Evolutionary conservation across 2,797 vertebrate species (phyloP).

Genomic region (Chelonia mydas): DNA sequence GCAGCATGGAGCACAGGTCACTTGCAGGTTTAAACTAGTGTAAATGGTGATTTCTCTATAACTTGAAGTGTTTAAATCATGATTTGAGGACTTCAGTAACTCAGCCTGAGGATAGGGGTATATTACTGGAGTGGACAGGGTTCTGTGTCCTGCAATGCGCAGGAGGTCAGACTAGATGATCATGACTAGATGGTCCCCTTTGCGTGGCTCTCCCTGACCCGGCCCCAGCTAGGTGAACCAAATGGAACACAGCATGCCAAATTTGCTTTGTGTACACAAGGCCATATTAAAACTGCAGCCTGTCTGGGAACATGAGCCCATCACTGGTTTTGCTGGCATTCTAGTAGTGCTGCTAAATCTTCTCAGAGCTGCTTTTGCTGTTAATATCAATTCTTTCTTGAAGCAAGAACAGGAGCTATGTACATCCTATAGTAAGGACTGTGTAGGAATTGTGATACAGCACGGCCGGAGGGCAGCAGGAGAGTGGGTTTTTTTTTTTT

Average conservation of each 20-base stretch:
- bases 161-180: no score
- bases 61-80: no score
- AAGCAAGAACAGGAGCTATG: neutral
- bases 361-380: neutral
- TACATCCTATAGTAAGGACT: neutral
- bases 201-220: no score
- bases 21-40: neutral
- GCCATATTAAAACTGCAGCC: neutral
- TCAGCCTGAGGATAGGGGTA: no score
- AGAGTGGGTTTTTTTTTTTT: no score
- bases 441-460: neutral
- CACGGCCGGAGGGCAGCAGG: no score
- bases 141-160: no score
- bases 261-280: neutral
- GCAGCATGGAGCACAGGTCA: neutral
- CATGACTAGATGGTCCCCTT: no score
- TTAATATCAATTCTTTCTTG: neutral
- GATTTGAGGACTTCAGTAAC: no score
- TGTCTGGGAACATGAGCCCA: neutral
- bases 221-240: neutral
- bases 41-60: no score
- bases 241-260: neutral
- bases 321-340: neutral
- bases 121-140: no score
- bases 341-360: neutral